These are phyloP conservation scores for Parotocinclus haroldoi DNA, from an alignment of 2,797 vertebrate species.

Conservation along the genomic window DNA sequence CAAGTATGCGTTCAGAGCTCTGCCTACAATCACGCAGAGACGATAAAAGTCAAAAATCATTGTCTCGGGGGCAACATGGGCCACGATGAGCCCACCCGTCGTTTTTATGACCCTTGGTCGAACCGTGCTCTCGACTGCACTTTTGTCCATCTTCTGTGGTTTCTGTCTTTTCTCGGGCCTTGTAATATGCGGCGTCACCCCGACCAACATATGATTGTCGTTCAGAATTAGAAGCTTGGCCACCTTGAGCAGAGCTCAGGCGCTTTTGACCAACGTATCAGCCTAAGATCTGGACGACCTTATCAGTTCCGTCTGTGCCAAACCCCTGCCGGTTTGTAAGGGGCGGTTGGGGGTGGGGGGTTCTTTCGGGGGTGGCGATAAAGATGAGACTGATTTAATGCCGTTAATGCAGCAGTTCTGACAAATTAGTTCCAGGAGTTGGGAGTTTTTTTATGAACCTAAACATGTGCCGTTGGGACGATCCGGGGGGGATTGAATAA, in stretches of 20 bases:
- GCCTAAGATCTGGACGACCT: conserved; percentile 56
- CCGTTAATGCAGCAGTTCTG: conserved; percentile 58
- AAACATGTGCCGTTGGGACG: conserved; percentile 59
- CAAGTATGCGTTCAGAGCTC: too few relatives aligned
- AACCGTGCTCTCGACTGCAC: too few relatives aligned
- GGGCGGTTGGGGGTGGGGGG: conserved; percentile 57
- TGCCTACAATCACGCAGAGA: too few relatives aligned
- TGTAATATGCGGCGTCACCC: conserved; percentile 46
- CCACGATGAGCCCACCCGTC: too few relatives aligned
- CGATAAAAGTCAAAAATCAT: too few relatives aligned
- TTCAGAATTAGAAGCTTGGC: conserved; percentile 65
- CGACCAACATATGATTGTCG: conserved; percentile 58
- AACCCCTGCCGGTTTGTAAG: conserved; percentile 45
- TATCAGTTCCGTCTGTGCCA: conserved; percentile 2
- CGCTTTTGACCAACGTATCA: conserved; percentile 49
- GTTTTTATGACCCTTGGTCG: too few relatives aligned
- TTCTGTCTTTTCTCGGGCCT: too few relatives aligned
- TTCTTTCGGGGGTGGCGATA: conserved; percentile 60
- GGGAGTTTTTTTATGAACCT: conserved; percentile 31
- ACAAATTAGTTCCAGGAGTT: too few relatives aligned
- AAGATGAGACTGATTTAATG: conserved; percentile 62
- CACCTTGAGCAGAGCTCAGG: conserved; percentile 54
- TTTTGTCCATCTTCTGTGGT: too few relatives aligned
- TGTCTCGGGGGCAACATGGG: too few relatives aligned
- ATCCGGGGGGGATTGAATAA: conserved; percentile 63